Percentiles rank a stretch among this genome's conserved stretches.
phyloP scores from a whole-genome alignment of 1,140 invertebrate genomes.

The Musca vetustissima region DNA sequence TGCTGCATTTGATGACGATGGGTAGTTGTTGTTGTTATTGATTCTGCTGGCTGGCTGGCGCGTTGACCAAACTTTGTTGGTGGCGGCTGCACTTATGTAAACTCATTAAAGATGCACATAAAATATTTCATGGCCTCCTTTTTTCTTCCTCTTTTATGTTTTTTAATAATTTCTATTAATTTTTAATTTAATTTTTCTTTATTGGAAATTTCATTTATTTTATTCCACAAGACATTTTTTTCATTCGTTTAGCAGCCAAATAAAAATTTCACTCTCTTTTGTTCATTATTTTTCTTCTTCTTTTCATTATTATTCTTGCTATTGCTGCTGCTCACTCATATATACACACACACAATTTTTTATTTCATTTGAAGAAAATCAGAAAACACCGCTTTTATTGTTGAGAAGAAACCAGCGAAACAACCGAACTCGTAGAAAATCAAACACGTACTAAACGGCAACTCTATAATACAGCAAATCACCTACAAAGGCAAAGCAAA shows the following conservation, averaged over 20 bases:
- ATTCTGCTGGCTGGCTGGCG: background rate
- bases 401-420: background rate
- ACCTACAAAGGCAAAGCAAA: background rate
- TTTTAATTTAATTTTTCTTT: background rate
- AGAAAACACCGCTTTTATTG: too few species aligned
- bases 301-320: too few species aligned
- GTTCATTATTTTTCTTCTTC: conserved; percentile 1
- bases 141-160: background rate
- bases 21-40: background rate
- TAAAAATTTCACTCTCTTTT: conserved; percentile 3
- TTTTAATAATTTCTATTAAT: background rate
- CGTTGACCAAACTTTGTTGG: background rate
- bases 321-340: background rate
- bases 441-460: conserved; percentile 21
- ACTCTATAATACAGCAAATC: conserved; percentile 8
- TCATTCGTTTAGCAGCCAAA: background rate
- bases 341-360: background rate
- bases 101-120: conserved; percentile 5
- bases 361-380: too few species aligned
- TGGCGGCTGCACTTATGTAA: conserved; percentile 15
- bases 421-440: conserved; percentile 13
- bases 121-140: background rate
- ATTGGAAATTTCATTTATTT: conserved; percentile 1
- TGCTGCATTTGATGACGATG: too few species aligned
- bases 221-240: background rate